Base-by-base conservation (phyloP, 1,140 invertebrate genomes). In the Drosophila baimaii region DNA sequence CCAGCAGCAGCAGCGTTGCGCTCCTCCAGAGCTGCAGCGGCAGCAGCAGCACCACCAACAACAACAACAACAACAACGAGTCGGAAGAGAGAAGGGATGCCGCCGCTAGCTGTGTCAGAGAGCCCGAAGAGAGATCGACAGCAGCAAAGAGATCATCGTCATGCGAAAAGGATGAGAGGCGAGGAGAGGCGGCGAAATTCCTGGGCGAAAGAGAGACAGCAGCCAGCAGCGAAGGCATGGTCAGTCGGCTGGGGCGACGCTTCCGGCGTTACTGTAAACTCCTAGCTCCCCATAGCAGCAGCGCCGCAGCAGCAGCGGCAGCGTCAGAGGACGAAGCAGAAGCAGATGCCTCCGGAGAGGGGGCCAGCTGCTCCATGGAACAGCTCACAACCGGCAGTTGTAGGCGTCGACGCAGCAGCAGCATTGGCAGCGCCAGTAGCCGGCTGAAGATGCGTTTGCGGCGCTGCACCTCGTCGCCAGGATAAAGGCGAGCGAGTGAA, bases 361-460 rank as follows among this genome's bases (percentile, higher is more conserved):
- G 25, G n/a, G 46, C 2, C 3, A 52, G 27, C 43, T 79, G 81
- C 70, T 85, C 75, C 52, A 35, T 68, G 52, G 82, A 86, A 35
- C 83, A 88, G 33, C 49, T 88, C 23, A 88, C n/a, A n/a, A n/a
- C 83, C 29, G 56, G 78, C 12, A 47, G 64, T 33, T 77, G 77
- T 49, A 76, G 83, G 35, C 72, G 74, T 56, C 77, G 79, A 25
- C 84, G 83, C 37, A 81, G 83, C 76, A 82, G 71, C 56, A 85
- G 74, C 41, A 78, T 77, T 43, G 65, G 76, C 19, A 78, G 83
- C 47, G 77, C 73, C 46, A 73, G 68, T 19, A 89, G 68, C 49
- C 83, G 84, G 12, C 37, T 89, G 12, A 88, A 83, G 68, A 61
- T 89, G 83, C 84, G 83, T 27, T 52, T 88, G 23, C 66, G 79